Percentiles rank a stretch among this genome's conserved stretches.
These are phyloP conservation scores for Sphaerophoria taeniata DNA, from an alignment of 2,888 invertebrate genomes.

Conservation along the genomic window DNA sequence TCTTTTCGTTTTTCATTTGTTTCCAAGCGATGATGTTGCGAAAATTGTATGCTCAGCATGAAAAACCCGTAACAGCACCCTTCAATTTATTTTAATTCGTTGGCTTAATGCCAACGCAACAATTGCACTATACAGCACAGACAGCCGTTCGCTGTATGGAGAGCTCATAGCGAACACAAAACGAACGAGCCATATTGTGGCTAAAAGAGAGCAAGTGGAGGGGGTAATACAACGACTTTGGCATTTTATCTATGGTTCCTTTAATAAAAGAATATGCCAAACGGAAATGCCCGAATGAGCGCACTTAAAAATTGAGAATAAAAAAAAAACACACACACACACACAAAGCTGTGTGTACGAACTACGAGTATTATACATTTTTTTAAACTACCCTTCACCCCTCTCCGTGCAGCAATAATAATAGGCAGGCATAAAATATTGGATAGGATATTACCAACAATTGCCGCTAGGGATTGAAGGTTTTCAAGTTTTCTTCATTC, in stretches of 20 bases:
- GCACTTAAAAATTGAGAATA: slow-evolving; percentile 26
- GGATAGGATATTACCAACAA: slow-evolving; percentile 61
- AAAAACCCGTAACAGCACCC: slow-evolving; percentile 54
- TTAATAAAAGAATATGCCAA: slow-evolving; percentile 66
- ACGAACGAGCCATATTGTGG: slow-evolving; percentile 25
- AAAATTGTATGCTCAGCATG: slow-evolving; percentile 53
- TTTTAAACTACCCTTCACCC: no score
- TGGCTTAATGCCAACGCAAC: slow-evolving; percentile 69
- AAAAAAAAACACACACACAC: neutral
- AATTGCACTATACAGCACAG: slow-evolving; percentile 54
- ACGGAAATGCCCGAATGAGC: slow-evolving; percentile 60
- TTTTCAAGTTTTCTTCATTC: neutral
- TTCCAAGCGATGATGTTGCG: slow-evolving; percentile 20
- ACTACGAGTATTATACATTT: slow-evolving; percentile 21
- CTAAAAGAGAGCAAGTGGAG: neutral
- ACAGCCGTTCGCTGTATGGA: no score
- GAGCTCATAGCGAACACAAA: neutral
- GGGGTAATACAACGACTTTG: slow-evolving; percentile 36
- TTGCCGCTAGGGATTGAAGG: slow-evolving; percentile 48
- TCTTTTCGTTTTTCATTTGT: slow-evolving; percentile 5
- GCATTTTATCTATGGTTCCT: slow-evolving; percentile 52
- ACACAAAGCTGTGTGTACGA: slow-evolving; percentile 31
- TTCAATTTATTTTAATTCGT: slow-evolving; percentile 74
- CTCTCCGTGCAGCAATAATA: slow-evolving; percentile 47
- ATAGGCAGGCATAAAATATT: slow-evolving; percentile 65